These are phyloP conservation scores for Drosophila infuscata DNA, from an alignment of 2,888 invertebrate species.

Conservation along the genomic window DNA sequence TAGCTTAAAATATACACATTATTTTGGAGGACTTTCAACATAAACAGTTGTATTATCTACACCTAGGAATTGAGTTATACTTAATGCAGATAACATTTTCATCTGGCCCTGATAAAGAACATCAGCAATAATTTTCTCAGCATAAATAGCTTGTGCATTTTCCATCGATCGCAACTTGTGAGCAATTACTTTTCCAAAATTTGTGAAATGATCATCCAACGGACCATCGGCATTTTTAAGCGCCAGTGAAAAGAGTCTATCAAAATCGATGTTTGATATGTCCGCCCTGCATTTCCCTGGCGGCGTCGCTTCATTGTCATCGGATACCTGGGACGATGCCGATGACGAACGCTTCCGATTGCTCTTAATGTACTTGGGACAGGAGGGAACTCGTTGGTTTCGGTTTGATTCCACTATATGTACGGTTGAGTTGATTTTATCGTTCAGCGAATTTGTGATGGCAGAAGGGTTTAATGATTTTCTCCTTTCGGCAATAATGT, in stretches of 20 bases:
- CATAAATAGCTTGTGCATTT: constrained; percentile 82
- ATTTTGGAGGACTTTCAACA: constrained; percentile 71
- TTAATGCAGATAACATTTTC: constrained; percentile 80
- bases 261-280: constrained; percentile 81
- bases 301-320: constrained; percentile 69
- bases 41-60: constrained; percentile 70
- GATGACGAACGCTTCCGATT: constrained; percentile 77
- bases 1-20: constrained; percentile 41
- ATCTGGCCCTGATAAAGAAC: constrained; percentile 84
- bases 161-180: constrained; percentile 84
- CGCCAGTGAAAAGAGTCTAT: constrained; percentile 81
- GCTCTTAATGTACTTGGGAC: constrained; percentile 38
- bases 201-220: constrained; percentile 81
- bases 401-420: constrained; percentile 33
- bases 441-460: constrained; percentile 18
- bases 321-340: constrained; percentile 74
- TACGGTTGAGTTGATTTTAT: constrained; percentile 37
- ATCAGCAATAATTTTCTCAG: constrained; percentile 84
- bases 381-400: constrained; percentile 25
- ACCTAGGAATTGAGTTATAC: constrained; percentile 73
- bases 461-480: constrained; percentile 55
- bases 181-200: constrained; percentile 84
- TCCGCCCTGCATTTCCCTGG: constrained; percentile 81
- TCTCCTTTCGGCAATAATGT: constrained; percentile 48
- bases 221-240: constrained; percentile 81